Evolutionary conservation across 53 echinoderm and acorn worm genomes (phyloP).

Genomic region (Hippasteria phrygiana): DNA sequence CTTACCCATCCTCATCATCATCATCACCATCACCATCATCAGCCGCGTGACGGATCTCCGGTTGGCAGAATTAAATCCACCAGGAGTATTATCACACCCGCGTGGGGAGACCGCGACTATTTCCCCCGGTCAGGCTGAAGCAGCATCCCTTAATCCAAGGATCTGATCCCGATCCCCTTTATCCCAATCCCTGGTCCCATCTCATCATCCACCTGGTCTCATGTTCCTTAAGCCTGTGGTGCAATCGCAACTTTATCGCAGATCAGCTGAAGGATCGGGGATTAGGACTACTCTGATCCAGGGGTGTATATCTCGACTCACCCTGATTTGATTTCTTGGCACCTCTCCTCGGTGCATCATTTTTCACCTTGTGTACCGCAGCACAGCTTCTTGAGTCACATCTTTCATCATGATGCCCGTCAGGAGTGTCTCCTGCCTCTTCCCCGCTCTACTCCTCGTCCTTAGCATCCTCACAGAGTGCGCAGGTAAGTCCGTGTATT

Average conservation of each 20-base stretch:
- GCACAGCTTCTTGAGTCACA: background rate
- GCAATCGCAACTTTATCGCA: background rate
- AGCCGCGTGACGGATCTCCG: conserved; percentile 25
- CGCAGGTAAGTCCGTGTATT: conserved; percentile 45
- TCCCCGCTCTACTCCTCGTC: background rate
- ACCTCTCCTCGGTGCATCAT: background rate
- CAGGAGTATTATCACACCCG: conserved; percentile 55
- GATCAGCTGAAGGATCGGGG: background rate
- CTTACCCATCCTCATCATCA: conserved; percentile 24
- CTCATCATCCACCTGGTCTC: background rate
- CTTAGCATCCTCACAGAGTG: conserved; percentile 51
- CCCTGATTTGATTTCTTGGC: conserved; percentile 7
- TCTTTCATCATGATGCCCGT: conserved; percentile 46
- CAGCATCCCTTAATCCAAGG: conserved; percentile 49
- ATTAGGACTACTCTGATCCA: background rate
- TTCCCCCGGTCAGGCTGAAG: conserved; percentile 34
- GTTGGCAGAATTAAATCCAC: conserved; percentile 27
- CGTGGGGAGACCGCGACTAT: background rate
- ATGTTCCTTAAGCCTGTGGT: background rate
- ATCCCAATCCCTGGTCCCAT: background rate
- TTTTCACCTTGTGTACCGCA: background rate
- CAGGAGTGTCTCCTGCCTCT: conserved; percentile 18
- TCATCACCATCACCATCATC: background rate
- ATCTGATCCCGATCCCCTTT: conserved; percentile 34
- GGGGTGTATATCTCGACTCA: background rate